phyloP scores from a whole-genome alignment of 2,888 invertebrate genomes.

The Melinopterus prodromus region DNA sequence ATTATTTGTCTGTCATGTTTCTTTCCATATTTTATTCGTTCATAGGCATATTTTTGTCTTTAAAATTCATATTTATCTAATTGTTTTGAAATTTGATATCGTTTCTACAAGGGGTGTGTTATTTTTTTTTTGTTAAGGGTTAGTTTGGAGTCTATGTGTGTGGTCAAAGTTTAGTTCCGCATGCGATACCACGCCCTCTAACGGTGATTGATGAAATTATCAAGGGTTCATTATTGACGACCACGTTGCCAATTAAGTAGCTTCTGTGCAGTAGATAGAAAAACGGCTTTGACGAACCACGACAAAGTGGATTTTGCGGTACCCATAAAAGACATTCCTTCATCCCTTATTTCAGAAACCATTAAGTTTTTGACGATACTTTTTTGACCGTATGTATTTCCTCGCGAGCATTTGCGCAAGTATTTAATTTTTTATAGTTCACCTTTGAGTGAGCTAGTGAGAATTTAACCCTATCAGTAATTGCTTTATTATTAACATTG shows the following conservation, averaged over 20 bases:
- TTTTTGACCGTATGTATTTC: too few relatives aligned
- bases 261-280: slow-evolving; percentile 21
- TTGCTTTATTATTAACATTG: too few relatives aligned
- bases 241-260: slow-evolving; percentile 34
- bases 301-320: background rate
- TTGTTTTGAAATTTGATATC: slow-evolving; percentile 10
- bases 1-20: too few relatives aligned
- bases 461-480: too few relatives aligned
- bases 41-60: background rate
- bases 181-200: slow-evolving; percentile 51
- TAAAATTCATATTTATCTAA: background rate
- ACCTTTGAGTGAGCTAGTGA: too few relatives aligned
- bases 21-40: background rate
- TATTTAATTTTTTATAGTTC: too few relatives aligned
- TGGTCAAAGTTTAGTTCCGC: slow-evolving; percentile 53
- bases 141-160: slow-evolving; percentile 46
- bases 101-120: slow-evolving; percentile 26
- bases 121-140: slow-evolving; percentile 1
- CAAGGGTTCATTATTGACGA: slow-evolving; percentile 38
- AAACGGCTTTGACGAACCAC: background rate
- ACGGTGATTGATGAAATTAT: slow-evolving; percentile 53
- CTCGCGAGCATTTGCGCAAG: too few relatives aligned
- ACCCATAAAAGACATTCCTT: background rate
- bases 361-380: background rate
- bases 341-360: background rate